Evolutionary conservation across 1,140 invertebrate species (phyloP).

Genomic region (Ostrea denselamellosa): DNA sequence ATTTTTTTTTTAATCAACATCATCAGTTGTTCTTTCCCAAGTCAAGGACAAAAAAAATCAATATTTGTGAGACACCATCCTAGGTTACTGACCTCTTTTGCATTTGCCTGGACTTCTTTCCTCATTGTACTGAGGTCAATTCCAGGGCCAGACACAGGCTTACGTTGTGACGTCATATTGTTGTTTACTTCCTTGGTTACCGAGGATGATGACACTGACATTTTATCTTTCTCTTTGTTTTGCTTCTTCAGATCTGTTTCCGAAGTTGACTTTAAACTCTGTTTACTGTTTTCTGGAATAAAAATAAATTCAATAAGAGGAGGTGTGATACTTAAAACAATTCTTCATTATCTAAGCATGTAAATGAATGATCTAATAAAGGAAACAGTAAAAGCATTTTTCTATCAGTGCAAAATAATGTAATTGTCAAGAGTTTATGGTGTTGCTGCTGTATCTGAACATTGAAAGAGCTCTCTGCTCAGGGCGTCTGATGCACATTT

Average conservation of each 20-base stretch:
- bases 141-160: slow-evolving; percentile 59
- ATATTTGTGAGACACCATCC: neutral
- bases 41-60: neutral
- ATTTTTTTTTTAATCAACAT: neutral
- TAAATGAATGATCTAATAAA: neutral
- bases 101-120: slow-evolving; percentile 68
- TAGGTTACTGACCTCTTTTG: slow-evolving; percentile 82
- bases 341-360: neutral
- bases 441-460: neutral
- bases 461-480: neutral
- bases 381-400: neutral
- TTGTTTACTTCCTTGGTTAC: slow-evolving; percentile 51
- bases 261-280: slow-evolving; percentile 60
- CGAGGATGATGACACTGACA: slow-evolving; percentile 2
- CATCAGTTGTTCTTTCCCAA: neutral
- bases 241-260: slow-evolving; percentile 63
- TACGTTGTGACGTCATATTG: slow-evolving; percentile 60
- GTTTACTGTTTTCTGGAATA: slow-evolving; percentile 62
- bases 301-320: neutral
- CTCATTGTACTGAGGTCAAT: slow-evolving; percentile 72
- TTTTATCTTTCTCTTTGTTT: slow-evolving; percentile 59
- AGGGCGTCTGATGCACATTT: neutral
- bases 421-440: neutral
- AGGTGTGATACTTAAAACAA: too few relatives aligned
- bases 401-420: neutral